Conservation (phyloP, 2,888 invertebrate species). For the Lithosia quadra region DNA sequence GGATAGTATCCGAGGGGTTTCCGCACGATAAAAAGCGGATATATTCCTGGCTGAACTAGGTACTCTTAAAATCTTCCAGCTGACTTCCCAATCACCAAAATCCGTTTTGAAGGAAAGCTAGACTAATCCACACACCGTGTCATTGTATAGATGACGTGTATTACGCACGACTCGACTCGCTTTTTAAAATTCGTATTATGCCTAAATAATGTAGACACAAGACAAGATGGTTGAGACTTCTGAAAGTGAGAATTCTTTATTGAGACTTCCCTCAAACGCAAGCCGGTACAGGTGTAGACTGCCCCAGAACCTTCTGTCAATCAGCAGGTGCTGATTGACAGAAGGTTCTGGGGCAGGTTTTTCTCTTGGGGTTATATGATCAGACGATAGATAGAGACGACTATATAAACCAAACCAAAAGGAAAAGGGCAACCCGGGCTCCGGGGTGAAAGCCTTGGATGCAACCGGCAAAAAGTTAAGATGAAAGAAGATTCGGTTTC, state of each 20-base stretch:
- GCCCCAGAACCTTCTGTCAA: not conserved
- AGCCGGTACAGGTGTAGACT: too few relatives aligned
- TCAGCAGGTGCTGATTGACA: too few relatives aligned
- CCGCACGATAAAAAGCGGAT: too few relatives aligned
- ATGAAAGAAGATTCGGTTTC: too few relatives aligned
- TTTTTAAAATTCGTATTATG: not conserved
- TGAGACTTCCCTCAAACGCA: too few relatives aligned
- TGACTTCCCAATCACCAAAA: not conserved
- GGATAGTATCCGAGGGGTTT: too few relatives aligned
- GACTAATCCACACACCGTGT: not conserved
- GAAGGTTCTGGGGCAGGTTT: not conserved
- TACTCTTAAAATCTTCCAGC: not conserved
- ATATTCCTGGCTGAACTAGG: not conserved
- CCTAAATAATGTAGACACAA: not conserved
- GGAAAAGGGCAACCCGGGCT: too few relatives aligned
- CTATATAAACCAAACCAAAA: too few relatives aligned
- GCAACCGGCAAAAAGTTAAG: too few relatives aligned
- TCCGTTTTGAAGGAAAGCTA: not conserved
- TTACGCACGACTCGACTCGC: not conserved
- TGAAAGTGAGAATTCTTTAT: too few relatives aligned
- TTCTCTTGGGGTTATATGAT: not conserved
- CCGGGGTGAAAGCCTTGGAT: too few relatives aligned
- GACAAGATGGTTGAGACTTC: not conserved
- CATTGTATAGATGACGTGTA: not conserved
- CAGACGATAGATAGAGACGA: too few relatives aligned